Evolutionary conservation across 2,888 invertebrate genomes (phyloP).

Genomic region (Latrodectus hesperus): DNA sequence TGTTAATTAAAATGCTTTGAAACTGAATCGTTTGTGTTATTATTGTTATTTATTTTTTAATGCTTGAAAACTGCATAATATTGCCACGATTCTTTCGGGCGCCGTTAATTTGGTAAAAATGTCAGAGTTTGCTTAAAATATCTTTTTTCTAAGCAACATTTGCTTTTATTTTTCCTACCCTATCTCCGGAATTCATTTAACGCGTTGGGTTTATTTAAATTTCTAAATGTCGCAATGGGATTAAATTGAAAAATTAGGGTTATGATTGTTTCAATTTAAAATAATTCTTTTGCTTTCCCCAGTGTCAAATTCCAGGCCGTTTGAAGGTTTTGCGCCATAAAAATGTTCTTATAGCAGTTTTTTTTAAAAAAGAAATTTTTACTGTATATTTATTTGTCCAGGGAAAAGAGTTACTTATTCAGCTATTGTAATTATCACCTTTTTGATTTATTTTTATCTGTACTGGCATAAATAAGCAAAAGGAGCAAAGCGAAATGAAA

Average conservation of each 20-base stretch:
- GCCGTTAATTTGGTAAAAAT: conserved; percentile 49
- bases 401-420: no score
- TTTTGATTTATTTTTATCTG: neutral
- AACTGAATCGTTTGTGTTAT: conserved; percentile 53
- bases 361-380: no score
- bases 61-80: neutral
- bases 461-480: neutral
- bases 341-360: neutral
- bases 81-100: conserved; percentile 23
- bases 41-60: conserved; percentile 6
- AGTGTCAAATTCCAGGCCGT: neutral
- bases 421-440: no score
- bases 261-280: conserved; percentile 45
- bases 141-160: conserved; percentile 10
- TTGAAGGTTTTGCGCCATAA: neutral
- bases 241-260: conserved; percentile 48
- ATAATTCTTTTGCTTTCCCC: conserved; percentile 18
- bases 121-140: conserved; percentile 47
- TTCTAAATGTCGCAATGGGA: neutral
- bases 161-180: neutral
- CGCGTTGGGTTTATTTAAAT: neutral
- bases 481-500: no score
- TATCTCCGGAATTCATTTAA: neutral
- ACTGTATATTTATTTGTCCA: no score
- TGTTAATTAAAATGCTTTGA: conserved; percentile 59